Percentiles rank a stretch among this genome's conserved stretches.
Conservation (phyloP, 2,113 vertebrate species). For the Brienomyrus brachyistius region DNA sequence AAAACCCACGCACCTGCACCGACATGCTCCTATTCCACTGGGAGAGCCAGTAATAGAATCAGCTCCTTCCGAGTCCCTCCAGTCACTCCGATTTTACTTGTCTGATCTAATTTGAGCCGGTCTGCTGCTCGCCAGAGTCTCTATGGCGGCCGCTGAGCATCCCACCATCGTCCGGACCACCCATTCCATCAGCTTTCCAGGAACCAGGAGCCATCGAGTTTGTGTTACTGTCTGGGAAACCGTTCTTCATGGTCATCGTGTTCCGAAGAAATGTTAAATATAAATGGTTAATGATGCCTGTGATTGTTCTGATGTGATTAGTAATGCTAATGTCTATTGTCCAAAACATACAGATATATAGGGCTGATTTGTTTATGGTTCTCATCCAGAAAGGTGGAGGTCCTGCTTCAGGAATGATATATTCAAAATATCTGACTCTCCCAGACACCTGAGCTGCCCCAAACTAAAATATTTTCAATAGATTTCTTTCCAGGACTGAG, state of each 20-base stretch:
- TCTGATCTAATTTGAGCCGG: conserved; percentile 51
- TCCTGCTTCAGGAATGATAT: not conserved
- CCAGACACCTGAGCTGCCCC: not conserved
- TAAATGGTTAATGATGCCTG: not conserved
- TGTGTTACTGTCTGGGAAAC: not conserved
- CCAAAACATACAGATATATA: not conserved
- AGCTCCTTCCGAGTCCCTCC: conserved; percentile 32
- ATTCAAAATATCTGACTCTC: not conserved
- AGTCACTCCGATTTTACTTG: conserved; percentile 36
- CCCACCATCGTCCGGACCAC: not conserved
- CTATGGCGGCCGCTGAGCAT: conserved; percentile 32
- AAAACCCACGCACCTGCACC: conserved; percentile 25
- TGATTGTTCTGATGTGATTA: not conserved
- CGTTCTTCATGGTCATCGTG: not conserved
- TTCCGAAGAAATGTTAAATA: not conserved
- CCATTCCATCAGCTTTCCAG: not conserved
- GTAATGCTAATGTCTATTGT: not conserved
- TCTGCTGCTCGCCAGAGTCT: conserved; percentile 39
- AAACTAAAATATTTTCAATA: not conserved
- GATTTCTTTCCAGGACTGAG: not conserved
- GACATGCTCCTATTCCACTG: conserved; percentile 36
- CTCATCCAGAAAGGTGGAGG: not conserved
- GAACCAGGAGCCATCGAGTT: not conserved
- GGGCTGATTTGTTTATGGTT: not conserved
- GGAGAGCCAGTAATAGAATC: conserved; percentile 44